Conservation (phyloP, 1,140 invertebrate species). For the Drosophila kohkoa region DNA sequence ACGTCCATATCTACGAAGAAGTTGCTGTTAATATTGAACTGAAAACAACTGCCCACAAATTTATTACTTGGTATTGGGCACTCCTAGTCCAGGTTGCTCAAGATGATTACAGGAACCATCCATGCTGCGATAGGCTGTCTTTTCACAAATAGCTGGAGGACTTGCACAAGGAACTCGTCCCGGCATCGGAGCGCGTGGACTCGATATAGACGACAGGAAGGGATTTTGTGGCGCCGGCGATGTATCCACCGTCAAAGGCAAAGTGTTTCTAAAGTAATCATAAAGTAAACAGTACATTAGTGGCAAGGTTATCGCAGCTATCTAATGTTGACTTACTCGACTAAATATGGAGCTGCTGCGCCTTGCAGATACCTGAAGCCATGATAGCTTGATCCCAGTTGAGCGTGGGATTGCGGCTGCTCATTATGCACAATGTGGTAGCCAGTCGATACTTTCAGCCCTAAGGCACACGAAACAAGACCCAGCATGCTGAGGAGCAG, state of each 20-base stretch:
- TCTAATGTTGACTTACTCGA: slow-evolving; percentile 31
- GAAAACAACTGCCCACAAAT: neutral
- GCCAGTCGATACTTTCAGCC: slow-evolving; percentile 70
- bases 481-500: slow-evolving; percentile 52
- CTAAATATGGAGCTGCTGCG: slow-evolving; percentile 33
- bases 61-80: slow-evolving; percentile 86
- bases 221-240: slow-evolving; percentile 68
- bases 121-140: slow-evolving; percentile 89
- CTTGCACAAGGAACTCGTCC: slow-evolving; percentile 80
- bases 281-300: too few species aligned
- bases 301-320: neutral
- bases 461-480: slow-evolving; percentile 23
- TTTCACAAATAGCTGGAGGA: slow-evolving; percentile 84
- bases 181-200: slow-evolving; percentile 37
- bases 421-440: slow-evolving; percentile 78
- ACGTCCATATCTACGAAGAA: slow-evolving; percentile 87
- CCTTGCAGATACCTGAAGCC: slow-evolving; percentile 57
- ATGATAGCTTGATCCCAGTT: slow-evolving; percentile 30
- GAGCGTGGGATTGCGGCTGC: slow-evolving; percentile 32
- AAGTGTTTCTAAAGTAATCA: slow-evolving; percentile 55
- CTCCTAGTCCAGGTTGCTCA: slow-evolving; percentile 89
- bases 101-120: slow-evolving; percentile 96
- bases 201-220: slow-evolving; percentile 44
- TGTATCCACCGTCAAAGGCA: slow-evolving; percentile 42
- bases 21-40: neutral